Percentiles rank a stretch among this genome's conserved stretches.
These are phyloP conservation scores for Pitta sordida DNA, from an alignment of 2,113 vertebrate genomes.

Conservation along the genomic window DNA sequence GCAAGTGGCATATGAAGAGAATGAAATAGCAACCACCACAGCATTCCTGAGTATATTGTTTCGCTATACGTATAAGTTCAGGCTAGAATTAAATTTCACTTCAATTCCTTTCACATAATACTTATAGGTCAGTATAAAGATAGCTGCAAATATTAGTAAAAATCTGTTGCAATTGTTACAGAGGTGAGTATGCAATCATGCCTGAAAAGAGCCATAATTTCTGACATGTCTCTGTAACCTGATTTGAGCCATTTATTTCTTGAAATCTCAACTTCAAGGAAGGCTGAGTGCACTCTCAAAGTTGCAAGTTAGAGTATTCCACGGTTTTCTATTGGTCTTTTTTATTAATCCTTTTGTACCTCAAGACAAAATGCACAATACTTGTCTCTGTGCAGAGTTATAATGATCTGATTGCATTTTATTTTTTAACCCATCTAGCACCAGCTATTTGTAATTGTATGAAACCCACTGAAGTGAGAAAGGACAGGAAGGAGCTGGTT, in stretches of 20 bases:
- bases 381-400: neutral
- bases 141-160: neutral
- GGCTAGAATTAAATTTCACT: neutral
- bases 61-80: neutral
- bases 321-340: neutral
- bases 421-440: neutral
- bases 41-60: neutral
- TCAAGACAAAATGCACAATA: neutral
- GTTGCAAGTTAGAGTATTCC: neutral
- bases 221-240: neutral
- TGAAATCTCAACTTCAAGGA: neutral
- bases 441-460: neutral
- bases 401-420: neutral
- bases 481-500: neutral
- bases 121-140: neutral
- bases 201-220: slow-evolving; percentile 22
- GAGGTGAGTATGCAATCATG: neutral
- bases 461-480: neutral
- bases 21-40: neutral
- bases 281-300: neutral
- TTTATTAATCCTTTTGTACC: neutral
- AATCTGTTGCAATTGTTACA: slow-evolving; percentile 19
- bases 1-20: neutral
- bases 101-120: neutral
- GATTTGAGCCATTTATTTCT: slow-evolving; percentile 18